Conservation (phyloP, 1,140 invertebrate species). For the Heliconius hermathena region DNA sequence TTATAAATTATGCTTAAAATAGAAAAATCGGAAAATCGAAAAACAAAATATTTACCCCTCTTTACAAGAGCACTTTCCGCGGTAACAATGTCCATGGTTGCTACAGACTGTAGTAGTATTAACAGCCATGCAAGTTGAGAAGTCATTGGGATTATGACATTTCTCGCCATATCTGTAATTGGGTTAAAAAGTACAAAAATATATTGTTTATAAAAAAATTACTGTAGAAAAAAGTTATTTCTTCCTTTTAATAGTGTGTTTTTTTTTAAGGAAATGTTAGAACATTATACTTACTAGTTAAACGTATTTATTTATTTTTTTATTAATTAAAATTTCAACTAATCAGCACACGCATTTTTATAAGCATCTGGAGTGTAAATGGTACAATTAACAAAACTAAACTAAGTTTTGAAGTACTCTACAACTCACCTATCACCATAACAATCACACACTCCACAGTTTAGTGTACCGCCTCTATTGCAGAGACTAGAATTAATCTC, state of each 20-base stretch:
- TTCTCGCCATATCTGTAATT: slow-evolving; percentile 85
- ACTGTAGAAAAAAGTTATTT: too few relatives aligned
- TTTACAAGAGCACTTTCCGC: slow-evolving; percentile 85
- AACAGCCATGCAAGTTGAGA: slow-evolving; percentile 81
- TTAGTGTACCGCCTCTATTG: slow-evolving; percentile 77
- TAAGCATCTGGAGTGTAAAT: too few relatives aligned
- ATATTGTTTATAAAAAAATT: background rate
- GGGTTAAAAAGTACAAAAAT: background rate
- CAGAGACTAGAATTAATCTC: slow-evolving; percentile 72
- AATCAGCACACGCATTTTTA: too few relatives aligned
- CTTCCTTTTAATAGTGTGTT: too few relatives aligned
- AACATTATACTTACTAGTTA: too few relatives aligned
- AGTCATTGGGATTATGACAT: slow-evolving; percentile 57
- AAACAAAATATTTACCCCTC: slow-evolving; percentile 36
- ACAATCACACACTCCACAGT: slow-evolving; percentile 90
- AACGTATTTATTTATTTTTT: too few relatives aligned
- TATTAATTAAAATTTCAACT: too few relatives aligned
- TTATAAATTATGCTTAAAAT: too few relatives aligned
- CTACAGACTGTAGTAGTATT: slow-evolving; percentile 83
- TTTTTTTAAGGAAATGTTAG: too few relatives aligned
- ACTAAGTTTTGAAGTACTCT: background rate
- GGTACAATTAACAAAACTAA: background rate
- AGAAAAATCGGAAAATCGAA: too few relatives aligned
- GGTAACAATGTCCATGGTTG: slow-evolving; percentile 84
- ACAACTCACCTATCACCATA: slow-evolving; percentile 82